Evolutionary conservation across 2,113 vertebrate genomes (phyloP), one percentile per base, ranked within the genome.

Genomic region (Atherinomorus stipes): DNA sequence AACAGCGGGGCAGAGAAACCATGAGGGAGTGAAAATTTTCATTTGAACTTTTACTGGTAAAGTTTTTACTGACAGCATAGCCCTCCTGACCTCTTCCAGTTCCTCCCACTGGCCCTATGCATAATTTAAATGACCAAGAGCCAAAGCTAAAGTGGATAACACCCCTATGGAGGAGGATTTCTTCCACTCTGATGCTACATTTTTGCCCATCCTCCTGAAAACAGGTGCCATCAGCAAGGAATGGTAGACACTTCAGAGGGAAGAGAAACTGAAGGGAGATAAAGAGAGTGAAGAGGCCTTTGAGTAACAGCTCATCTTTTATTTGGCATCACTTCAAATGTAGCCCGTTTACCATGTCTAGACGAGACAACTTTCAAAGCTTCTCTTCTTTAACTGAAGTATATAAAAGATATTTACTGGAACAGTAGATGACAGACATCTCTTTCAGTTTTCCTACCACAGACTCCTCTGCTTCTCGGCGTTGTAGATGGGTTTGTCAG

Each of bases 321-420:
- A 85, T 90, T 90, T 90, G 90, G 86, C 89, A 88, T 78, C 71
- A 72, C 85, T 88, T 92, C 88, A 90, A 86, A 86, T 85, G 80
- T 40, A 66, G 72, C 83, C 83, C 83, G 74, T 90, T 89, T 90
- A 90, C 88, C 86, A 76, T 61, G 81, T 90, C 90, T 90, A 90
- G 89, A 91, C 90, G 15, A 86, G 79, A 86, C 85, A 83, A 73
- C 78, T 85, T 84, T 86, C 73, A 87, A 86, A 87, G 81, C 75
- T 71, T 79, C 26, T 63, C 58, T 81, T 76, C 76, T 69, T 44
- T 19, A 11, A 80, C 57, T 50, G 47, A 25, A 83, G 76, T 87
- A 85, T 90, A 87, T 89, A 87, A 90, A 92, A 92, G 83, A 84
- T 83, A 81, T 88, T 89, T 86, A 88, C 82, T 88, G 89, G 78